Base-by-base conservation (phyloP, 2,888 invertebrate genomes). In the Mythimna lalbum region DNA sequence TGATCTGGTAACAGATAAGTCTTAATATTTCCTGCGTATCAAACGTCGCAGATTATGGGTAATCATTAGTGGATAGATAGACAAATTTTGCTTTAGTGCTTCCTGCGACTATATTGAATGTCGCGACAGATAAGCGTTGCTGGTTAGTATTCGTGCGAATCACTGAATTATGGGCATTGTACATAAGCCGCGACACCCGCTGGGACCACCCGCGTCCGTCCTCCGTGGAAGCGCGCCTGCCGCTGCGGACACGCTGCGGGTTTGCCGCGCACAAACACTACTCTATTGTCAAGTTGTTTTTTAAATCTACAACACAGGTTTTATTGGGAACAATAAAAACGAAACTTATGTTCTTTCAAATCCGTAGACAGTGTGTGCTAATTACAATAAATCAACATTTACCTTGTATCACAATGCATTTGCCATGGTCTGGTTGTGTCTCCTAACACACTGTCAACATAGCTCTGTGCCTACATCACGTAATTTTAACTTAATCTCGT, bases 101-200 rank as follows among this genome's bases (percentile, higher is more conserved):
- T 93, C 93, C 92, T 92, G 84, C 84, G 85, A 85, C 79, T 82
- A 86, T 92, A 92, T 92, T 91, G 90, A 85, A 90, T 93, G 92
- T 93, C 91, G 88, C 89, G 88, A 87, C 84, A 88, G 92, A 92
- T 92, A 93, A 92, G 79, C 87, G 88, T 87, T 82, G 87, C 88
- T 91, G 92, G 92, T 92, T 91, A 93, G 91, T 90, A 90, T 93
- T 94, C 89, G 93, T 91, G 94, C 91, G 93, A 94, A 93, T 93
- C 92, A 91, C 90, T 93, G 93, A 95, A 91, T 94, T 94, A 95
- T 95, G 92, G 90, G 86, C 89, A 90, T 92, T 93, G 93, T 94
- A 91, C 87, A 89, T 89, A 90, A 86, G 89, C 87, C 50, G 80
- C 87, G 89, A 86, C 91, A 84, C 95, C 95, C 91, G 94, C 94